A percentile compares a stretch with the other conserved stretches of the same genome.
phyloP scores from a whole-genome alignment of 2,797 vertebrate genomes.

The Tangara arthus region DNA sequence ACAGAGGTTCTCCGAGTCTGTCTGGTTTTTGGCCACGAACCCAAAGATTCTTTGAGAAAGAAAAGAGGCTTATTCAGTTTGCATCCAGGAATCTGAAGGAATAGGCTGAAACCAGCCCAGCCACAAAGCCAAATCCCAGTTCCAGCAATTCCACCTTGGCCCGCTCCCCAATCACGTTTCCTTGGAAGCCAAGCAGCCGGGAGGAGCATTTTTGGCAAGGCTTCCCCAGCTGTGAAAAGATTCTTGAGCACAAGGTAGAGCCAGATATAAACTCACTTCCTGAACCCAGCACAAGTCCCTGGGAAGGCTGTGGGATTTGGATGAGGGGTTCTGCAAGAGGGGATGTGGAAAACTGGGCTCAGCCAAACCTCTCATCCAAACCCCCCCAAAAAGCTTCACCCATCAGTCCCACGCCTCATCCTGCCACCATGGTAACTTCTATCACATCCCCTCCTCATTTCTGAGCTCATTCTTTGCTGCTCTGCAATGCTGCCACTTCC shows the following conservation, averaged over 20 bases:
- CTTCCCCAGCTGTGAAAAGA: neutral
- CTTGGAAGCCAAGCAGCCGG: conserved; percentile 15
- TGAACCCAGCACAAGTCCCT: neutral
- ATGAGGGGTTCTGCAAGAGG: accelerated
- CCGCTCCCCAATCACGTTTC: neutral
- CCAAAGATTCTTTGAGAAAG: conserved; percentile 84
- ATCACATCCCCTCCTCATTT: neutral
- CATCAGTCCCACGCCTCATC: neutral
- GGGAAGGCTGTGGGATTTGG: neutral
- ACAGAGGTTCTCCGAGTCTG: conserved; percentile 84
- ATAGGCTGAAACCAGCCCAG: neutral
- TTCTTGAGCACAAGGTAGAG: conserved; percentile 33
- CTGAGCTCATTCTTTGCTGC: neutral
- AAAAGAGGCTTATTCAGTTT: neutral
- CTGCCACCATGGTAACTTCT: neutral
- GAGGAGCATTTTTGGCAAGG: conserved; percentile 40
- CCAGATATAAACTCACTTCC: conserved; percentile 3
- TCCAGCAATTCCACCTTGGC: neutral
- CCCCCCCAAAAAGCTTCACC: neutral
- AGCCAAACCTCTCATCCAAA: neutral
- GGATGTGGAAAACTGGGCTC: neutral
- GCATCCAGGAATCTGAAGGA: neutral
- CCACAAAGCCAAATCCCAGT: neutral
- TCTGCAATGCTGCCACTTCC: neutral
- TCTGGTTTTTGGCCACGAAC: conserved; percentile 85